Base-by-base conservation (phyloP, 2,888 invertebrate genomes). In the Pyrgus malvae region DNA sequence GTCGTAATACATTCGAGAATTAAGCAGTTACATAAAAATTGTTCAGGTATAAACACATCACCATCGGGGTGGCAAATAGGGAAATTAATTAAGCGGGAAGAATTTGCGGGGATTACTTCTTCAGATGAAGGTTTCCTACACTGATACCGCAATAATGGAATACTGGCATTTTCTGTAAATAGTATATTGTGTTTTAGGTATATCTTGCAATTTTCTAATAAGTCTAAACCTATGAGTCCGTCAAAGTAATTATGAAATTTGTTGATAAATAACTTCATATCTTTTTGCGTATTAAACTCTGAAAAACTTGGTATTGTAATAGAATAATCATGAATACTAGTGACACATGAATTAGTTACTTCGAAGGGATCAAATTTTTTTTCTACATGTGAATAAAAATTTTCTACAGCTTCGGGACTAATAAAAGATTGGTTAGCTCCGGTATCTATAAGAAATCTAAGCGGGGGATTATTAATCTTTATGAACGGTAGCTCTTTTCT, bases 371-470 rank as follows among this genome's bases (percentile, higher is more conserved):
- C 55, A 21, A 12, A 49, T 14, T 35, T 35, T 21, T 29, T 42
- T 1, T 3, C 0, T 42, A 44, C 6, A 12, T 49, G 27, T 0
- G 55, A 27, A 29, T 42, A 55, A 49, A 44, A 55, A 5, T 51
- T n/a, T 5, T 61, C 19, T 2, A 65, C 61, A 0, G 59, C 56
- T 12, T 62, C 61, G 0, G 68, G 67, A 21, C 64, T 66, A 2
- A 65, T 59, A 38, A 69, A 66, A 2, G 45, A 46, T 19, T 46
- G 45, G 5, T 46, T 46, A 0, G 45, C 45, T 0, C 63, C 65
- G 0, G 63, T 65, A 12, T 67, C 66, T n/a, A 68, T 61, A 3
- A 68, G 37, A 3, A 68, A 16, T 17, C 62, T 66, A 4, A 66
- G 14, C 7, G 65, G 66, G 2, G 65, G 67, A 1, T 64, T 46